phyloP scores from a whole-genome alignment of 2,113 vertebrate species.

The Turnix velox region DNA sequence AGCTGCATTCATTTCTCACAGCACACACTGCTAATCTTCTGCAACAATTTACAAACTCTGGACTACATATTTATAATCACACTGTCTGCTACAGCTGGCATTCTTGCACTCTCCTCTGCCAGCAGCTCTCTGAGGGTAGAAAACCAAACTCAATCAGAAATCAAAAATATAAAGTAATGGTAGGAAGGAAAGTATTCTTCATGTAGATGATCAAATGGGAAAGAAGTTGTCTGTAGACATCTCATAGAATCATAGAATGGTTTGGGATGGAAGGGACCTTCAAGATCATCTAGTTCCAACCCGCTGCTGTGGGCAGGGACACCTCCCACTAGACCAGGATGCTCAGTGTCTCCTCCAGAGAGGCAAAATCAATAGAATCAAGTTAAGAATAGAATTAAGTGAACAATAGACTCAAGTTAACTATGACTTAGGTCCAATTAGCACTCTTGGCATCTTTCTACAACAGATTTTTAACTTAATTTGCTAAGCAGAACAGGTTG shows the following conservation, averaged over 20 bases:
- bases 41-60: not conserved
- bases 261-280: too few species aligned
- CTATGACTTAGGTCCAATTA: not conserved
- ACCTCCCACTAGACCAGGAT: too few species aligned
- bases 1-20: constrained; percentile 2
- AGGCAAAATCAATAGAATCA: too few species aligned
- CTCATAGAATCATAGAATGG: too few species aligned
- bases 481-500: not conserved
- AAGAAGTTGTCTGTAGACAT: too few species aligned
- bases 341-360: too few species aligned
- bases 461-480: not conserved
- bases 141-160: not conserved
- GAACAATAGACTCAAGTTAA: not conserved
- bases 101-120: not conserved
- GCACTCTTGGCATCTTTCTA: not conserved
- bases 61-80: constrained; percentile 35
- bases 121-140: not conserved
- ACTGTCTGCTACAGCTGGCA: constrained; percentile 20
- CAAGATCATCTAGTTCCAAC: too few species aligned
- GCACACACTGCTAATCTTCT: not conserved
- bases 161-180: fast-evolving
- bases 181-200: not conserved
- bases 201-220: not conserved
- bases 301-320: too few species aligned
- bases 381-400: too few species aligned